phyloP scores from a whole-genome alignment of 2,113 vertebrate genomes.

The Bufo bufo region DNA sequence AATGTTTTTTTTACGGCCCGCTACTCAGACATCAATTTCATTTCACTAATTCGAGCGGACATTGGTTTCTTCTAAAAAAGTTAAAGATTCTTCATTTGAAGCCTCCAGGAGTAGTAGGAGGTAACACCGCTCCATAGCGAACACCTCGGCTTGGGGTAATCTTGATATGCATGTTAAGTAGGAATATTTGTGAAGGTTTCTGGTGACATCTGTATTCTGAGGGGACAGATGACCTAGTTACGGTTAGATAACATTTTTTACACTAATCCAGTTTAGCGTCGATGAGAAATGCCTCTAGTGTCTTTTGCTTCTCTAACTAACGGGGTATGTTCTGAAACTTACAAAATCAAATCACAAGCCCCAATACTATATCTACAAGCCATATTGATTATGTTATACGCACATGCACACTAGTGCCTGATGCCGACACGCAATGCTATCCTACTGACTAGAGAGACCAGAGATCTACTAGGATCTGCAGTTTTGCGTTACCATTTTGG shows the following conservation, averaged over 20 bases:
- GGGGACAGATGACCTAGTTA: conserved; percentile 52
- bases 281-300: conserved; percentile 25
- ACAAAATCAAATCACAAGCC: neutral
- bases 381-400: too few species aligned
- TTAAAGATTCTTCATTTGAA: neutral
- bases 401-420: too few species aligned
- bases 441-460: too few species aligned
- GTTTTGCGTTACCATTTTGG: too few species aligned
- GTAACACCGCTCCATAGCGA: neutral
- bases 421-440: too few species aligned
- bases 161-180: neutral
- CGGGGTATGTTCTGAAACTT: neutral
- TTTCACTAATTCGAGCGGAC: neutral
- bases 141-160: neutral
- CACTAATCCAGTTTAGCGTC: conserved; percentile 41
- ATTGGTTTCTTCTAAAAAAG: neutral
- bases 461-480: too few species aligned
- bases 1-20: neutral
- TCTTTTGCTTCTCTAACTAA: neutral
- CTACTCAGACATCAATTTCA: neutral
- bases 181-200: neutral
- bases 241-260: conserved; percentile 28
- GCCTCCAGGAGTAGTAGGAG: neutral
- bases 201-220: neutral
- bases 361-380: neutral